These are phyloP conservation scores for Petrolisthes manimaculis DNA, from an alignment of 2,888 invertebrate genomes.

Conservation along the genomic window DNA sequence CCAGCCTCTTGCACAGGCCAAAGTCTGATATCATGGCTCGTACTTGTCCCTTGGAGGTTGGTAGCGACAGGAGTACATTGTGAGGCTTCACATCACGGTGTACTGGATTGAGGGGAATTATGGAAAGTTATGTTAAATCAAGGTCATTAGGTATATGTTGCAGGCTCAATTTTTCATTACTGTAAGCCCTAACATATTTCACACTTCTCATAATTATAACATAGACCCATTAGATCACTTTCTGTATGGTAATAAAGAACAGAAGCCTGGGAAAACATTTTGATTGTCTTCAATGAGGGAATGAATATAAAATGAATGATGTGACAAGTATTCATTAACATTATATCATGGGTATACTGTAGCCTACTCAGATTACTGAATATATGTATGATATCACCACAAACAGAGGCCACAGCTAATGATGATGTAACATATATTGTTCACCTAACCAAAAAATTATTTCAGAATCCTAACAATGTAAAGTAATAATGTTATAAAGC, in stretches of 20 bases:
- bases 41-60: constrained; percentile 79
- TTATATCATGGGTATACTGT: too few species aligned
- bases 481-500: neutral
- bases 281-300: too few species aligned
- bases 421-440: neutral
- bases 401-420: neutral
- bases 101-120: constrained; percentile 74
- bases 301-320: too few species aligned
- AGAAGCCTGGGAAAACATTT: too few species aligned
- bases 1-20: constrained; percentile 95
- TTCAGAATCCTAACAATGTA: neutral
- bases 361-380: too few species aligned
- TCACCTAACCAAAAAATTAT: neutral
- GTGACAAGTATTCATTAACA: too few species aligned
- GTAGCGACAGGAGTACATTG: constrained; percentile 91
- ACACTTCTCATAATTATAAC: too few species aligned
- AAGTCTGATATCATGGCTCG: constrained; percentile 98
- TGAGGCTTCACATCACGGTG: constrained; percentile 98
- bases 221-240: too few species aligned
- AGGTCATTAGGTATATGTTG: constrained; percentile 36
- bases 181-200: constrained; percentile 5
- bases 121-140: constrained; percentile 53
- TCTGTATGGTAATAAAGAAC: too few species aligned
- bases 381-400: too few species aligned
- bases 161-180: neutral